Evolutionary conservation across 2,797 vertebrate genomes (phyloP).

Genomic region (Alosa sapidissima): DNA sequence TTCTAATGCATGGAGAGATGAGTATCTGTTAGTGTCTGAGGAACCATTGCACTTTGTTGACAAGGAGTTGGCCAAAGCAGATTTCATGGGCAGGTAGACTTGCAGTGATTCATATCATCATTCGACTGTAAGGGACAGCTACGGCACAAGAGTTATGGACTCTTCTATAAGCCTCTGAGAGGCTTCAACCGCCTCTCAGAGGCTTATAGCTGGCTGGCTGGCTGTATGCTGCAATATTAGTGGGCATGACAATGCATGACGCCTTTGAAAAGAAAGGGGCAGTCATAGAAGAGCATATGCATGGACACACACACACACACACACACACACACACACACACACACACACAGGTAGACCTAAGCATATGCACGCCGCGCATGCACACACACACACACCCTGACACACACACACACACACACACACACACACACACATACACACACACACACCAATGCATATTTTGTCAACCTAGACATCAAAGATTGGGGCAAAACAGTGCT

Average conservation of each 20-base stretch:
- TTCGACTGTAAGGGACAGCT: conserved; percentile 41
- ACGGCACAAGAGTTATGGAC: conserved; percentile 43
- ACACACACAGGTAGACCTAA: not conserved
- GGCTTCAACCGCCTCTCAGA: not conserved
- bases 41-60: not conserved
- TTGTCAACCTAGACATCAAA: not conserved
- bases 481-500: not conserved
- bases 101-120: conserved; percentile 47
- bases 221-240: not conserved
- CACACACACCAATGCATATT: not conserved
- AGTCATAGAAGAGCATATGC: not conserved
- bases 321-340: not conserved
- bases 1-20: conserved; percentile 5
- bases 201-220: not conserved
- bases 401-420: not conserved
- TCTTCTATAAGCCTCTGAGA: too few relatives aligned
- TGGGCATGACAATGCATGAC: not conserved
- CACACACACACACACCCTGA: not conserved
- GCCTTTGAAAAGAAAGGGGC: not conserved
- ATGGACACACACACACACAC: not conserved
- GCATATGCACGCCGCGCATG: not conserved
- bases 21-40: not conserved
- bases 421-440: not conserved
- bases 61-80: conserved; percentile 6
- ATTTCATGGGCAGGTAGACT: conserved; percentile 26